Conservation (phyloP, 37 sponge, comb jelly and placozoan species). For the Amphimedon queenslandica region DNA sequence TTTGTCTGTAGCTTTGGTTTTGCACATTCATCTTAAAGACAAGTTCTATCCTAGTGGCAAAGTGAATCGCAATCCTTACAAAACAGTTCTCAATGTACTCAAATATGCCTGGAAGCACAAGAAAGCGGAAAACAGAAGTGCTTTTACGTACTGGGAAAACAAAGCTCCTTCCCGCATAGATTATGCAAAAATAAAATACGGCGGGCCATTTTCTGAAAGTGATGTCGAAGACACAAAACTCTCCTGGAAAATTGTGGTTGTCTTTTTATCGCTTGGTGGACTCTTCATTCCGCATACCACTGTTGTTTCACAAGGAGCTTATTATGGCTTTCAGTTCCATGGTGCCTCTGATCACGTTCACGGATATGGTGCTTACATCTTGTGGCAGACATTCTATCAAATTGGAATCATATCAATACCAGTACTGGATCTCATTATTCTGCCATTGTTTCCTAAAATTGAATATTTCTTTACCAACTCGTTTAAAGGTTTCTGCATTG, state of each 20-base stretch:
- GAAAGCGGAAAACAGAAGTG: not conserved
- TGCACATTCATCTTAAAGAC: not conserved
- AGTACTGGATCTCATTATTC: not conserved
- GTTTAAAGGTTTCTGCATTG: not conserved
- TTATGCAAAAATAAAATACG: not conserved
- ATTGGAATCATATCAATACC: not conserved
- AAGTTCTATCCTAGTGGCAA: not conserved
- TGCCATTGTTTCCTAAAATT: constrained; percentile 2
- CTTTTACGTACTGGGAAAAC: constrained; percentile 7
- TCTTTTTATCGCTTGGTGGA: not conserved
- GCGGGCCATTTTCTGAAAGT: not conserved
- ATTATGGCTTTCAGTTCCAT: not conserved
- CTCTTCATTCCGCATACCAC: not conserved
- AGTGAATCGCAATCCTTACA: not conserved
- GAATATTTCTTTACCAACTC: constrained; percentile 4
- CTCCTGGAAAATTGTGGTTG: not conserved
- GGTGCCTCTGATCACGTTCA: not conserved
- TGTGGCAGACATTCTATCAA: not conserved
- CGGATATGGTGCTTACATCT: not conserved
- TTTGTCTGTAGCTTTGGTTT: not conserved
- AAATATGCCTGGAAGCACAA: constrained; percentile 4
- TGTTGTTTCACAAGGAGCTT: not conserved
- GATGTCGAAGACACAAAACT: not conserved
- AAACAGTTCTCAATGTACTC: not conserved
- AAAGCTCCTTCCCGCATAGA: not conserved